A percentile compares a stretch with the other conserved stretches of the same genome.
Evolutionary conservation across 2,797 vertebrate genomes (phyloP).

Genomic region (Sebastes trivittatus): DNA sequence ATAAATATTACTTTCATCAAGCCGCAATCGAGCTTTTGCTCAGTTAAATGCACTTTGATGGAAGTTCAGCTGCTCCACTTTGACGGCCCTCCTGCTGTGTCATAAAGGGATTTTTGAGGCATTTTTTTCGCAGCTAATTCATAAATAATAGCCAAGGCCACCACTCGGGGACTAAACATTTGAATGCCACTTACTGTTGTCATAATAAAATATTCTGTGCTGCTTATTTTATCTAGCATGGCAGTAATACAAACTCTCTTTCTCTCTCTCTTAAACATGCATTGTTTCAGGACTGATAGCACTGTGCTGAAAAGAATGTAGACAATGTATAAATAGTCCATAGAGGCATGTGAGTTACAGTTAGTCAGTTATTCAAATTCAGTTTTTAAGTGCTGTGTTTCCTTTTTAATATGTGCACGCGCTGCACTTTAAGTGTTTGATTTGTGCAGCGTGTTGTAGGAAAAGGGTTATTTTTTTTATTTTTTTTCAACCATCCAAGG

Average conservation of each 20-base stretch:
- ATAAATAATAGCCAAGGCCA: slow-evolving; percentile 49
- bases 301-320: background rate
- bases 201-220: slow-evolving; percentile 33
- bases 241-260: slow-evolving; percentile 1
- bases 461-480: background rate
- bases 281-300: slow-evolving; percentile 2
- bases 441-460: background rate
- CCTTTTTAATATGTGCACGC: background rate
- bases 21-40: slow-evolving; percentile 6
- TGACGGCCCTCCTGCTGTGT: slow-evolving; percentile 20
- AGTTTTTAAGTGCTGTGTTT: background rate
- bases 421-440: background rate
- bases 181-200: slow-evolving; percentile 30
- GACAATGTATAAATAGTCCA: slow-evolving; percentile 7
- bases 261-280: background rate
- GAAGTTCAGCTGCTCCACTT: slow-evolving; percentile 31
- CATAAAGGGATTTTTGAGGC: slow-evolving; percentile 29
- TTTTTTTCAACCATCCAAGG: background rate
- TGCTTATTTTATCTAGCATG: slow-evolving; percentile 29
- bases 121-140: slow-evolving; percentile 58
- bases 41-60: slow-evolving; percentile 33
- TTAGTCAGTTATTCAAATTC: slow-evolving; percentile 1
- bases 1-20: slow-evolving; percentile 29
- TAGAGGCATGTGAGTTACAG: background rate
- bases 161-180: slow-evolving; percentile 36